Conservation (phyloP, 2,113 vertebrate species). For the Zapornia atra region DNA sequence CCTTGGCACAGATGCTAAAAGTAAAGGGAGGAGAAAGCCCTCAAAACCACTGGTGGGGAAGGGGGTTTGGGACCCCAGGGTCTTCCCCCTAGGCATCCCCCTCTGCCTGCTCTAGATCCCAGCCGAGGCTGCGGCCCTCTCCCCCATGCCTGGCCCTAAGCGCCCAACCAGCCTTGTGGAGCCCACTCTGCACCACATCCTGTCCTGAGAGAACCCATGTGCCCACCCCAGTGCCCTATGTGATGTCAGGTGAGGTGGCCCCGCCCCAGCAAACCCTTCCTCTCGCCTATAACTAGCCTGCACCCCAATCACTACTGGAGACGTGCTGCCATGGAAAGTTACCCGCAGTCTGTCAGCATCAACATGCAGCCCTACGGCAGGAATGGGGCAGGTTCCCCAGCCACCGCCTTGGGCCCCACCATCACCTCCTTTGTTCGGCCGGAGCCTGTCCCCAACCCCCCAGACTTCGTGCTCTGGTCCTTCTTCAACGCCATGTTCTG, state of each 20-base stretch:
- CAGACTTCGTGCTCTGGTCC: background rate
- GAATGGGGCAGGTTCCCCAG: fast-evolving
- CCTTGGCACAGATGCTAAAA: fast-evolving
- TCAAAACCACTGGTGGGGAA: background rate
- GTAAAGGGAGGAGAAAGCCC: background rate
- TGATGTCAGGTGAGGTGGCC: background rate
- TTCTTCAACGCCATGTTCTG: background rate
- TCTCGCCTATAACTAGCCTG: background rate
- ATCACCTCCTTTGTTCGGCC: background rate
- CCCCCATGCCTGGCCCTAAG: background rate
- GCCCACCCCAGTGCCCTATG: fast-evolving
- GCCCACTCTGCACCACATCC: background rate
- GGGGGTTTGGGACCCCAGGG: no score
- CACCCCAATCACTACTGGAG: fast-evolving
- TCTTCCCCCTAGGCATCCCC: no score
- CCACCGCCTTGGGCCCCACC: background rate
- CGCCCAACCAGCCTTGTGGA: no score
- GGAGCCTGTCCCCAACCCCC: fast-evolving
- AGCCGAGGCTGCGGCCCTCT: background rate
- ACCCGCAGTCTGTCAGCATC: background rate
- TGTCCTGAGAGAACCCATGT: fast-evolving
- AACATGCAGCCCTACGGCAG: background rate
- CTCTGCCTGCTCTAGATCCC: fast-evolving
- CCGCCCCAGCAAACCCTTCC: background rate
- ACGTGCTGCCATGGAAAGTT: background rate